phyloP scores from a whole-genome alignment of 2,888 invertebrate genomes.

The Pogonocherus hispidulus region DNA sequence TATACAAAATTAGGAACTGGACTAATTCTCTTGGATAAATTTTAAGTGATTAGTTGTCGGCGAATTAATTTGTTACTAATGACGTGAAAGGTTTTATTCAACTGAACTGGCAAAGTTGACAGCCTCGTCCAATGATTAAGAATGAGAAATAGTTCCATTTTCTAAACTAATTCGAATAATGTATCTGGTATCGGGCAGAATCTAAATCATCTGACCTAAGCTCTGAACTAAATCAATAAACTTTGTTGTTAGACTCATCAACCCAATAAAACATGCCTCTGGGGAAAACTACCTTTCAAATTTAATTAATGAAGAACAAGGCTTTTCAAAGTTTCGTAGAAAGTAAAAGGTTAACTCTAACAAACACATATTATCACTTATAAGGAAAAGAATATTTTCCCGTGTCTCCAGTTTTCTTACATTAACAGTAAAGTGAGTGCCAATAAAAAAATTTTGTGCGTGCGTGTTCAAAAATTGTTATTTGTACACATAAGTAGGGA shows the following conservation, averaged over 20 bases:
- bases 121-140: neutral
- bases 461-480: too few species aligned
- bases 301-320: neutral
- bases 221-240: conserved; percentile 7
- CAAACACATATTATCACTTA: neutral
- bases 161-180: neutral
- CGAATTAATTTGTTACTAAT: conserved; percentile 5
- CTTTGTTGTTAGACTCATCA: neutral
- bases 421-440: too few species aligned
- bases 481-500: too few species aligned
- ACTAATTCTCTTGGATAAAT: neutral
- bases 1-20: neutral
- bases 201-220: conserved; percentile 1
- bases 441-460: too few species aligned
- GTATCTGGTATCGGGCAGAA: neutral
- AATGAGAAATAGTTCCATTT: conserved; percentile 1
- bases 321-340: neutral
- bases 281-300: neutral
- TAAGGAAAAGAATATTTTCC: too few species aligned
- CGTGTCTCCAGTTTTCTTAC: too few species aligned
- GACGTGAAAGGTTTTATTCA: too few species aligned
- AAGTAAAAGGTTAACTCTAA: neutral
- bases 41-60: neutral
- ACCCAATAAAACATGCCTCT: neutral
- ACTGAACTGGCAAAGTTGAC: neutral